Evolutionary conservation across 1,140 invertebrate species (phyloP).

Genomic region (Psilanteris sp.): DNA sequence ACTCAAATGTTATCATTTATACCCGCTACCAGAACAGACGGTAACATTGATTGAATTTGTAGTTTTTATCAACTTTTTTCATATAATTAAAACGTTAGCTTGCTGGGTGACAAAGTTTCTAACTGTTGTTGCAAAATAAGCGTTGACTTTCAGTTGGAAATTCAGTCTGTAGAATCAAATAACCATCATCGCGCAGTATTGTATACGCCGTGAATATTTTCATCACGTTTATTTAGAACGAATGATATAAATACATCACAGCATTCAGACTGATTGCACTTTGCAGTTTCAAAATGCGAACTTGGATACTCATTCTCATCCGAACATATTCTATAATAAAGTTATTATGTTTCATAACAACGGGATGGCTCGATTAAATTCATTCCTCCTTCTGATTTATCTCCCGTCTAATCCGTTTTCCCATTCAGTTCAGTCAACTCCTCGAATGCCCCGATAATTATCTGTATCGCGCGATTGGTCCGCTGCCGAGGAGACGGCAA

Average conservation of each 20-base stretch:
- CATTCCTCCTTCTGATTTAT: too few species aligned
- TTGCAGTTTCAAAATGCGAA: too few species aligned
- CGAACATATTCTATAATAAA: conserved; percentile 21
- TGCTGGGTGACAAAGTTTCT: conserved; percentile 32
- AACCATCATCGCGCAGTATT: conserved; percentile 19
- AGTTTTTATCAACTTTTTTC: too few species aligned
- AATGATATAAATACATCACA: conserved; percentile 36
- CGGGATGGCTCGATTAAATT: conserved; percentile 2
- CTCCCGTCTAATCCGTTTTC: too few species aligned
- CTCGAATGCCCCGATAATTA: conserved; percentile 1
- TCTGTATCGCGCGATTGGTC: conserved; percentile 19
- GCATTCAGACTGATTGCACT: too few species aligned
- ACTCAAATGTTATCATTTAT: too few species aligned
- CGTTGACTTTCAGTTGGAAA: conserved; percentile 33
- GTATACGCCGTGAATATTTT: conserved; percentile 39
- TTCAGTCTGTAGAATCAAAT: conserved; percentile 35
- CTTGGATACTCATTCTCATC: too few species aligned
- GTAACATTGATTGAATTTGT: too few species aligned
- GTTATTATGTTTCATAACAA: conserved; percentile 20
- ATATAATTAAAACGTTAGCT: conserved; percentile 27
- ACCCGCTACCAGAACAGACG: too few species aligned
- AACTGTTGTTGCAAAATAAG: conserved; percentile 38
- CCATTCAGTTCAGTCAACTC: too few species aligned
- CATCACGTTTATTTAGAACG: conserved; percentile 36
- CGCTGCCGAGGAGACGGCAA: too few species aligned